Conservation (phyloP, 1,140 invertebrate genomes). For the Lineus longissimus region DNA sequence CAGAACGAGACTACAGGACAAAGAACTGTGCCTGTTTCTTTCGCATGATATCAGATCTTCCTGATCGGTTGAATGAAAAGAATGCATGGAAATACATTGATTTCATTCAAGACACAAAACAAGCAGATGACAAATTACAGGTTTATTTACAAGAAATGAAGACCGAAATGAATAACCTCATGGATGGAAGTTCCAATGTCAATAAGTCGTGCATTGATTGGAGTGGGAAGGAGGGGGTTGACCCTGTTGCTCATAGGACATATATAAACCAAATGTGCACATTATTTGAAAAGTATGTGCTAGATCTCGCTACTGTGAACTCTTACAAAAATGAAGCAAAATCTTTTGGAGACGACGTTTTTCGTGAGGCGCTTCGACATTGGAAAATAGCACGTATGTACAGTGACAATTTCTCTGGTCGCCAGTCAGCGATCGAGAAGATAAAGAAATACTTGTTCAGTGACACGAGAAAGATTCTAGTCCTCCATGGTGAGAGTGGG, state of each 20-base stretch:
- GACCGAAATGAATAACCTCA: too few relatives aligned
- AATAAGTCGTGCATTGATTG: conserved; percentile 85
- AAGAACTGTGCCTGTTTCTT: conserved; percentile 10
- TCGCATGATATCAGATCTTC: neutral
- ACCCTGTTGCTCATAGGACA: conserved; percentile 72
- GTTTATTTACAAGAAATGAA: too few relatives aligned
- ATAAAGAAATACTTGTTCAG: neutral
- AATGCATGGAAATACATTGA: neutral
- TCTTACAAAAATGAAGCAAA: too few relatives aligned
- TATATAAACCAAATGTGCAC: too few relatives aligned
- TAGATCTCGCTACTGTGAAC: too few relatives aligned
- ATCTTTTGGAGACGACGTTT: conserved; percentile 26
- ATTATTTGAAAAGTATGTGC: too few relatives aligned
- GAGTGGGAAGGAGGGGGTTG: conserved; percentile 88
- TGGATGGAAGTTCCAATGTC: neutral
- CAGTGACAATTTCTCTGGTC: conserved; percentile 16
- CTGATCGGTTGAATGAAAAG: neutral
- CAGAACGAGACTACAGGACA: conserved; percentile 93
- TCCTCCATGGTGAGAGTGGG: conserved; percentile 38
- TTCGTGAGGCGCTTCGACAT: conserved; percentile 71
- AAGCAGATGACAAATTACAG: neutral
- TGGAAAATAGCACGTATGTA: conserved; percentile 22
- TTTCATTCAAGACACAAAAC: neutral
- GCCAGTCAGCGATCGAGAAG: conserved; percentile 17
- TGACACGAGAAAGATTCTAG: conserved; percentile 34